Base-by-base conservation (phyloP, 2,888 invertebrate species). In the Hanleya hanleyi region DNA sequence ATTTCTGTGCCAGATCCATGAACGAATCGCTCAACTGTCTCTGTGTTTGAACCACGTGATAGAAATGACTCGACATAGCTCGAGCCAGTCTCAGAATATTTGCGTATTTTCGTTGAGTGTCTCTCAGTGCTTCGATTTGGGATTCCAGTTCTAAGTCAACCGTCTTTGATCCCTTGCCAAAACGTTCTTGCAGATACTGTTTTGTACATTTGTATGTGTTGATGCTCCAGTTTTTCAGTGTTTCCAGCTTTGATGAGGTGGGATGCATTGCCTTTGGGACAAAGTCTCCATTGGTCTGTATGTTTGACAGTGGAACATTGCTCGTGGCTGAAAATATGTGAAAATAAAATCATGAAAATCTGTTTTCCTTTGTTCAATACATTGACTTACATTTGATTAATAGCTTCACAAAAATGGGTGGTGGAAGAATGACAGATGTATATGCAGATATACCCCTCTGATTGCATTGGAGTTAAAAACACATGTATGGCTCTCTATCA, bases 141-240 rank as follows among this genome's bases (percentile, higher is more conserved):
- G 95, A 94, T 92, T 99, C 99, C 85, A 99, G 91, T 91, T 98
- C 98, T 93, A 92, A 78, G 91, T 92, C 92, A 7, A 92, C 90
- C 26, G 92, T 92, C 71, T 90, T 88, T 38, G 91, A 89, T 15
- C 89, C 87, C 81, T 91, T 99, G 26, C 99, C 99, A 71, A 99
- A 93, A 89, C 97, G 97, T 90, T 99, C 99, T 83, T 97, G 95
- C 91, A 99, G 94, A 75, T 98, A 93, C 91, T 99, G 99, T 86
- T 96, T 96, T 6, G 99, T 99, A 90, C 98, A 99, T 91, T 98
- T 99, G 91, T 97, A 99, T 0, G 98, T 98, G 75, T 97, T 97
- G 88, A 99, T 96, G 78, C 98, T 96, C 99, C 99, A 99, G 89
- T 96, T 97, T 90, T 96, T 96, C 77, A 99, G 92, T 73, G 95